Conservation (phyloP, 2,888 invertebrate genomes). For the Lasioglossum morio region DNA sequence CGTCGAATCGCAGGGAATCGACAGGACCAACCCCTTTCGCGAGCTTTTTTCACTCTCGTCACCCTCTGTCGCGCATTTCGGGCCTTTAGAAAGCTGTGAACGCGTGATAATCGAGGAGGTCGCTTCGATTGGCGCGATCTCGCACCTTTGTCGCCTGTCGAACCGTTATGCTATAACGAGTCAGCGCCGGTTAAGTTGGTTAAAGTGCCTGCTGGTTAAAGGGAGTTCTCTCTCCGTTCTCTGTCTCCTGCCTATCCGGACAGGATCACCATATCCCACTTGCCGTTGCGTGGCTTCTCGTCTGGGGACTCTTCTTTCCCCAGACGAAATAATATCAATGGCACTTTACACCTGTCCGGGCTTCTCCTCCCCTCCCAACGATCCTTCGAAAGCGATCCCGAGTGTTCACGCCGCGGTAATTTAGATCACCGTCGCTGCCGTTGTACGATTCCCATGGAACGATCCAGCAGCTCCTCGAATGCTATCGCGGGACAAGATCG, state of each 20-base stretch:
- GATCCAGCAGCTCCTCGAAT: not conserved
- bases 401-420: slow-evolving; percentile 10
- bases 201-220: slow-evolving; percentile 67
- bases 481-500: slow-evolving; percentile 41
- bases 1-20: slow-evolving; percentile 48
- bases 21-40: slow-evolving; percentile 39
- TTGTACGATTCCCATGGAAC: slow-evolving; percentile 30
- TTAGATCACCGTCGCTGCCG: not conserved
- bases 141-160: slow-evolving; percentile 73
- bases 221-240: not conserved
- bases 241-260: slow-evolving; percentile 21
- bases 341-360: slow-evolving; percentile 15
- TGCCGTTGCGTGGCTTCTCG: slow-evolving; percentile 16
- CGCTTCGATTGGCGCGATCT: slow-evolving; percentile 74
- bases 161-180: slow-evolving; percentile 79
- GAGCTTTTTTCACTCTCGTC: slow-evolving; percentile 26
- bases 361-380: not conserved
- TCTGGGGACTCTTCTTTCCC: slow-evolving; percentile 2
- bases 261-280: slow-evolving; percentile 42
- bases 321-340: slow-evolving; percentile 44
- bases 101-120: slow-evolving; percentile 76
- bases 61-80: slow-evolving; percentile 61
- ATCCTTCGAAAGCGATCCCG: not conserved
- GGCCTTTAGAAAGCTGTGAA: slow-evolving; percentile 75
- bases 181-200: slow-evolving; percentile 71